Base-by-base conservation (phyloP, 2,113 vertebrate genomes). In the Rallus limicola region DNA sequence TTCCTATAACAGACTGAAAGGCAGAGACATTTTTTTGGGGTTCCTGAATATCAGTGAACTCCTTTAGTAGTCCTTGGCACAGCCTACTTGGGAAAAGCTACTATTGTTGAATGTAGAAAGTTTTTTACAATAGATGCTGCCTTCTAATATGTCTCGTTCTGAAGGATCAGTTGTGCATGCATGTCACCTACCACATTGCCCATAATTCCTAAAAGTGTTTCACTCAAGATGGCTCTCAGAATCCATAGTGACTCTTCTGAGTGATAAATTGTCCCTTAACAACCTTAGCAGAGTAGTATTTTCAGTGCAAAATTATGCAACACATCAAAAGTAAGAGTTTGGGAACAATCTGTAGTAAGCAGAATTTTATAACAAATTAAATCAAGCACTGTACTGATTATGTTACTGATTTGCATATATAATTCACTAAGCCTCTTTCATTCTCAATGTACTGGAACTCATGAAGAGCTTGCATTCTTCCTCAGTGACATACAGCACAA, bases 341-440 rank as follows among this genome's bases (percentile, higher is more conserved):
- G 59, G 23, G 40, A 31, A 55, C 40, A 62, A 15, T 72, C 38
- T 95, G 52, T 34, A 76, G 15, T 85, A 72, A 90, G 78, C 38
- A 92, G 53, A 87, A 86, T 62, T 91, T 87, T 87, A 76, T 72
- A 85, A 72, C 82, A 91, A 85, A 91, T 77, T 87, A 87, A 87
- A 87, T 80, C 36, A 76, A 62, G 15, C 40, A 40, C 25, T 50
- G 18, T 33, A 53, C 16, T 87, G 33, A 82, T 86, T 58, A 78
- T 84, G 25, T 33, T 91, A n/a, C 19, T 79, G 28, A 74, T 82
- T 89, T 96, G 10, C 63, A n/a, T 64, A 29, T 29, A 36, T 94
- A 85, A 95, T 82, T 91, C 52, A 81, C 10, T 71, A 67, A 84
- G 1, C 15, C 10, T 60, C 44, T 56, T 87, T 88, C 29, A 64